phyloP scores from a whole-genome alignment of 2,113 vertebrate species.

The Galbula dea region DNA sequence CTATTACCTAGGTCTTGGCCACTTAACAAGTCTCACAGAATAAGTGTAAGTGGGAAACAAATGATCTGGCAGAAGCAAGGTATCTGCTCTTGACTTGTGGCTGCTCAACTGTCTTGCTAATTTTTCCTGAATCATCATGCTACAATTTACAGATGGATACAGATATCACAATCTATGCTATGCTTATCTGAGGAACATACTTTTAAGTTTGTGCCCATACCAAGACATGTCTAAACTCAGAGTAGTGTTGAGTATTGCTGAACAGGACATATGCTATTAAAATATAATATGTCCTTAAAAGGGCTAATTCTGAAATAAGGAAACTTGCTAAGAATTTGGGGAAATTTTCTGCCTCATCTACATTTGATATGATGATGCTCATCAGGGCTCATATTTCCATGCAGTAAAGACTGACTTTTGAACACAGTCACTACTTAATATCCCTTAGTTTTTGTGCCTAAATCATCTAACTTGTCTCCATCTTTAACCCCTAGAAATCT shows the following conservation, averaged over 20 bases:
- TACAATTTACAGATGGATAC: neutral
- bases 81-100: neutral
- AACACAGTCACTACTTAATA: neutral
- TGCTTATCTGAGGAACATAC: too few species aligned
- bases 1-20: neutral
- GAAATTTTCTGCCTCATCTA: neutral
- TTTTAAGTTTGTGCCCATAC: too few species aligned
- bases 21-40: neutral
- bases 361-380: neutral
- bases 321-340: neutral
- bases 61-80: neutral
- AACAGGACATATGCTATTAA: neutral
- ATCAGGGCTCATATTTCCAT: neutral
- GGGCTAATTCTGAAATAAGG: neutral
- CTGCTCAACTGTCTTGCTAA: neutral
- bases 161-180: too few species aligned
- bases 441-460: neutral
- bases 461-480: neutral
- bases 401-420: neutral
- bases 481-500: neutral
- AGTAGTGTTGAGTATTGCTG: neutral
- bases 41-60: neutral
- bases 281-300: neutral
- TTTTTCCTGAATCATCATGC: neutral
- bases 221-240: neutral